Evolutionary conservation across 1,140 invertebrate species (phyloP).

Genomic region (Varroa destructor): DNA sequence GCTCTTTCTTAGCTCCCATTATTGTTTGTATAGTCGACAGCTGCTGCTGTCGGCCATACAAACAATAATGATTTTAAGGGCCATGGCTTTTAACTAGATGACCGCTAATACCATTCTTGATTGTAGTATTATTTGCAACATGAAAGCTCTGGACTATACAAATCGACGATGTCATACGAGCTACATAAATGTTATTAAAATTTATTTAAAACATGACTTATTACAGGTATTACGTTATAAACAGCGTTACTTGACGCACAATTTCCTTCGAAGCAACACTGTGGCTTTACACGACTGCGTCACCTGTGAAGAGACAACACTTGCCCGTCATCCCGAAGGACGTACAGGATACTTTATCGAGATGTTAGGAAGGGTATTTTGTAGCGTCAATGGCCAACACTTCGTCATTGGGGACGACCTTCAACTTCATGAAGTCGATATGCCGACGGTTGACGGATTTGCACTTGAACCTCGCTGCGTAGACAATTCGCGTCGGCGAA

Average conservation of each 20-base stretch:
- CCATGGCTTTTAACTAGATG: no score
- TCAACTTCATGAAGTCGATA: neutral
- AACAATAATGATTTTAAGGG: no score
- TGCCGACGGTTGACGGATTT: constrained; percentile 1
- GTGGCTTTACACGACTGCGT: neutral
- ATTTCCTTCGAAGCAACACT: constrained; percentile 14
- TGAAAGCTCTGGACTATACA: no score
- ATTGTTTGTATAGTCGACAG: no score
- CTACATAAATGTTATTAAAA: no score
- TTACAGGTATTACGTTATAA: constrained; percentile 14
- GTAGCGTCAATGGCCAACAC: constrained; percentile 3
- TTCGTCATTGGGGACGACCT: neutral
- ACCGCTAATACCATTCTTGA: no score
- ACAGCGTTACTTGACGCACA: constrained; percentile 25
- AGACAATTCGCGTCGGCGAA: neutral
- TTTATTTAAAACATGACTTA: no score
- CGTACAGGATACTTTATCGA: constrained; percentile 5
- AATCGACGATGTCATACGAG: no score
- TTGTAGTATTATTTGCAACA: no score
- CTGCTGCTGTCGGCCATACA: no score
- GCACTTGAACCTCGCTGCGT: constrained; percentile 9
- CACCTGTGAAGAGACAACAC: neutral
- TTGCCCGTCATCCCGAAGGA: constrained; percentile 9
- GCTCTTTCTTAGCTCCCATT: no score
- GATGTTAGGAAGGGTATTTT: constrained; percentile 24